phyloP scores from a whole-genome alignment of 2,797 vertebrate genomes.

The Galago senegalensis region DNA sequence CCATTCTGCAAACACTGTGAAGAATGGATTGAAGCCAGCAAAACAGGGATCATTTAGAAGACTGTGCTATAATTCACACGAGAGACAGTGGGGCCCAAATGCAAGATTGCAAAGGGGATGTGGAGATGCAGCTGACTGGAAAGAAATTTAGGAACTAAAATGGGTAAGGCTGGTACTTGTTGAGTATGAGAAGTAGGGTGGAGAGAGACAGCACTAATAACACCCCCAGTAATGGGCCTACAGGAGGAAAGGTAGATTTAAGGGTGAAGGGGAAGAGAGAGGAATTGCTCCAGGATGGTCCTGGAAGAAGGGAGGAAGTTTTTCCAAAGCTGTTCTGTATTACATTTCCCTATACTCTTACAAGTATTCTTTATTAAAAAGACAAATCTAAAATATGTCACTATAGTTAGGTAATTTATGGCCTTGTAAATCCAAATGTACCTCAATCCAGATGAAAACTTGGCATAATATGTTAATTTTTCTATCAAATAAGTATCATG shows the following conservation, averaged over 20 bases:
- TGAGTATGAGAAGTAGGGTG: not conserved
- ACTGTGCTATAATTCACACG: not conserved
- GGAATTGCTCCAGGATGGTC: not conserved
- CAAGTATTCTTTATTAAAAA: slow-evolving; percentile 35
- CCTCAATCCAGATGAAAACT: slow-evolving; percentile 57
- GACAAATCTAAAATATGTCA: slow-evolving; percentile 3
- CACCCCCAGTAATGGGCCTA: accelerated
- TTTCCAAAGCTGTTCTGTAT: not conserved
- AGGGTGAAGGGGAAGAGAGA: not conserved
- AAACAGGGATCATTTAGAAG: not conserved
- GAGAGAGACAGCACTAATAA: accelerated
- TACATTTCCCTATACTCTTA: not conserved
- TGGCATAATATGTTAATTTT: slow-evolving; percentile 40
- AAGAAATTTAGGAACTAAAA: not conserved
- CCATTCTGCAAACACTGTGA: not conserved
- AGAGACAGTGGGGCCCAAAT: not conserved
- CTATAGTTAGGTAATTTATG: not conserved
- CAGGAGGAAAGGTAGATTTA: not conserved
- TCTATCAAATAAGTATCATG: not conserved
- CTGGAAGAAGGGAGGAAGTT: slow-evolving; percentile 27
- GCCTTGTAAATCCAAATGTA: not conserved
- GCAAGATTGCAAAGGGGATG: accelerated
- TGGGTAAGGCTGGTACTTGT: not conserved
- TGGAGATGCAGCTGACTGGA: not conserved
- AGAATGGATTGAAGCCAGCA: not conserved